phyloP scores from a whole-genome alignment of 2,797 vertebrate species.

The Spondyliosoma cantharus region DNA sequence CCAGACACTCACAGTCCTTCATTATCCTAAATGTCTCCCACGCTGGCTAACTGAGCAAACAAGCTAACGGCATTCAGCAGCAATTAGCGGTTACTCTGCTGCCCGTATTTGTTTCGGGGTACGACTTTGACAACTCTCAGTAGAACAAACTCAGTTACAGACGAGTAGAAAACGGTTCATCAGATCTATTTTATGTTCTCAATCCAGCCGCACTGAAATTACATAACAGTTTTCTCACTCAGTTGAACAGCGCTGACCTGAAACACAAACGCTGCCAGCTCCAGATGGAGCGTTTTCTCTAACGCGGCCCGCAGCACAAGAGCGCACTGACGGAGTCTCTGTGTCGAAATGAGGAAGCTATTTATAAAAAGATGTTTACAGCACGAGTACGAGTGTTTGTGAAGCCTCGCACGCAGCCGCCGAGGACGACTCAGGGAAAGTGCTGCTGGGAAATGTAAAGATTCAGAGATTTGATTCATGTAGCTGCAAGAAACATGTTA shows the following conservation, averaged over 20 bases:
- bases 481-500: background rate
- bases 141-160: background rate
- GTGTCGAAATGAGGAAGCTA: background rate
- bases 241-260: constrained; percentile 47
- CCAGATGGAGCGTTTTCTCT: constrained; percentile 56
- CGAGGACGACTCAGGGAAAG: background rate
- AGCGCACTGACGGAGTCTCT: background rate
- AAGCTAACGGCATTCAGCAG: no score
- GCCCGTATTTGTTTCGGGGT: no score
- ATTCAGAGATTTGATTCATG: background rate
- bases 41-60: no score
- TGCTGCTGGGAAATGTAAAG: background rate
- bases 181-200: background rate
- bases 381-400: background rate
- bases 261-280: constrained; percentile 39
- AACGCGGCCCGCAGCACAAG: constrained; percentile 27
- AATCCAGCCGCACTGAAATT: constrained; percentile 2
- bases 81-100: no score
- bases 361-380: background rate
- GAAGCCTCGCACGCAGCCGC: background rate
- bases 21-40: no score
- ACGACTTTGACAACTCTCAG: background rate
- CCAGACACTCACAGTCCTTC: no score
- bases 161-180: background rate
- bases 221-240: constrained; percentile 21